A percentile compares a stretch with the other conserved stretches of the same genome.
Conservation (phyloP, 1,140 invertebrate species). For the Leucophenga varia region DNA sequence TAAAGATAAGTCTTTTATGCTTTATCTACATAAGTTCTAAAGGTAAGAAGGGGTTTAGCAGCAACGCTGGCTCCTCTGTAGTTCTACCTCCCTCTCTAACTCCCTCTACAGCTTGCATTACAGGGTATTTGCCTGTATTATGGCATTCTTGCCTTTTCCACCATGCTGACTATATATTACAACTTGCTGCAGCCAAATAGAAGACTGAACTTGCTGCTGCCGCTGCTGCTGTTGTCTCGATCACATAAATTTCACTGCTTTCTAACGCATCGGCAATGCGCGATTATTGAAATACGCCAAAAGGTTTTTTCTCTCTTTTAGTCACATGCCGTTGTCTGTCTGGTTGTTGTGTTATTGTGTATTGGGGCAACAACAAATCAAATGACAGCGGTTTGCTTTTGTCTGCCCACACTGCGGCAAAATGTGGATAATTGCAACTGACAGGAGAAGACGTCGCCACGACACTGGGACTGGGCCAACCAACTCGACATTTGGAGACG, state of each 20-base stretch:
- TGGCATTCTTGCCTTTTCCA: too few relatives aligned
- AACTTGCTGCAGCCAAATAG: slow-evolving; percentile 33
- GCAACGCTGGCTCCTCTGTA: background rate
- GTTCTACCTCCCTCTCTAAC: background rate
- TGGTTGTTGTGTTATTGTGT: too few relatives aligned
- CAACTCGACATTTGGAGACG: too few relatives aligned
- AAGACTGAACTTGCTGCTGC: too few relatives aligned
- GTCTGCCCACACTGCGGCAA: too few relatives aligned
- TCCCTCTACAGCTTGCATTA: background rate
- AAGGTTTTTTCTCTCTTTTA: slow-evolving; percentile 48
- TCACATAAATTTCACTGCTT: slow-evolving; percentile 49
- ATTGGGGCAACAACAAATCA: slow-evolving; percentile 47
- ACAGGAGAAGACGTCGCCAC: too few relatives aligned
- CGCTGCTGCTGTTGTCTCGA: too few relatives aligned
- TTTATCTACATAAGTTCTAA: slow-evolving; percentile 10
- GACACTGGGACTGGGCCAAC: too few relatives aligned
- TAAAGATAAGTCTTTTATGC: background rate
- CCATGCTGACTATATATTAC: slow-evolving; percentile 32
- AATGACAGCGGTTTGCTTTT: slow-evolving; percentile 28
- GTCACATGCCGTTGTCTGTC: slow-evolving; percentile 4
- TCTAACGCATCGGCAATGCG: slow-evolving; percentile 36
- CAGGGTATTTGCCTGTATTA: slow-evolving; percentile 1
- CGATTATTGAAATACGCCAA: slow-evolving; percentile 47
- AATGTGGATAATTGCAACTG: slow-evolving; percentile 4
- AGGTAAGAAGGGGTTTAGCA: too few relatives aligned